Conservation (phyloP, 2,113 vertebrate species). For the Leiothrix lutea region DNA sequence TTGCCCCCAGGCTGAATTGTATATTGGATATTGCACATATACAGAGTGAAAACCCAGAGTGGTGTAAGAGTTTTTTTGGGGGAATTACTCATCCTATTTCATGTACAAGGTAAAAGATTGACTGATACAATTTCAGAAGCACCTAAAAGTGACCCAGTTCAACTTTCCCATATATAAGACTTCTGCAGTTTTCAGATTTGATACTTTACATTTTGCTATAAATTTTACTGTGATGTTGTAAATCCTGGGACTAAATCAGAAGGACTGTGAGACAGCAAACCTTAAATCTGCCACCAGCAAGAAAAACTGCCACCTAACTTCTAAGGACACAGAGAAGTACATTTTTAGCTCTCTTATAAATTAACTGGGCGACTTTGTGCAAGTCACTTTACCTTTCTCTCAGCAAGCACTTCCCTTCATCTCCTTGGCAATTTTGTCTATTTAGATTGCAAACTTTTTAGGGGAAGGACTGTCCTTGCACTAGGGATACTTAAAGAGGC, state of each 20-base stretch:
- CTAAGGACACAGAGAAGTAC: background rate
- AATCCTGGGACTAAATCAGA: background rate
- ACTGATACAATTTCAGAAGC: background rate
- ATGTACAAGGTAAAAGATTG: background rate
- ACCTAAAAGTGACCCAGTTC: background rate
- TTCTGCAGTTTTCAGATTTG: background rate
- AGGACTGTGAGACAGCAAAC: background rate
- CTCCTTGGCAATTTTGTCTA: background rate
- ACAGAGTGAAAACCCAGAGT: background rate
- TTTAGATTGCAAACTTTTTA: background rate
- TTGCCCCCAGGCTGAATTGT: background rate
- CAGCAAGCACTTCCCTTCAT: background rate
- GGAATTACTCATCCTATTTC: background rate
- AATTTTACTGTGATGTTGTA: background rate
- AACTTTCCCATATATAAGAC: background rate
- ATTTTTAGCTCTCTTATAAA: background rate
- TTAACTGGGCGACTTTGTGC: background rate
- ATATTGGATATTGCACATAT: background rate
- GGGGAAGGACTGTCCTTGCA: background rate
- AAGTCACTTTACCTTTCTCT: background rate
- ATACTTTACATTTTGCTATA: background rate
- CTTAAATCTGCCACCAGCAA: slow-evolving; percentile 11
- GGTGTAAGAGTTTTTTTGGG: background rate
- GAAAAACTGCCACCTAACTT: background rate
- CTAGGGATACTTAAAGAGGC: background rate